Base-by-base conservation (phyloP, 2,797 vertebrate species). In the Orientallactaga sibirica region DNA sequence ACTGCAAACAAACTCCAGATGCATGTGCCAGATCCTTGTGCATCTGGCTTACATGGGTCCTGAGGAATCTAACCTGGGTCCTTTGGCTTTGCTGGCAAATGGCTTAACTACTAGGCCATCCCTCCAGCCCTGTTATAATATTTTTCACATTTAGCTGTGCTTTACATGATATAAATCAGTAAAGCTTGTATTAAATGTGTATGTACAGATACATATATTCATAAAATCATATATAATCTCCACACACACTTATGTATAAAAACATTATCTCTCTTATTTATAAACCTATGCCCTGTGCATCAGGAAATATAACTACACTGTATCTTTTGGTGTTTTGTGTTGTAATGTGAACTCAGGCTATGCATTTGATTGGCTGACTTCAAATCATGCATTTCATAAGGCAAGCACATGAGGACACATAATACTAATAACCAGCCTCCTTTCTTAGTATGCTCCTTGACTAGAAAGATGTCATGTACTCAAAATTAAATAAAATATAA, bases 371-470 rank as follows among this genome's bases (percentile, higher is more conserved):
- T 90, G 41, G 66, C 24, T 67, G 24, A 68, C 27, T 94, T 88
- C 29, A 81, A 86, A 15, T 0, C 25, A 62, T 83, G 52, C 29
- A 90, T 85, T 96, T 95, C 82, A 92, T 71, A 84, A 90, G 68
- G 18, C 16, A 71, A 76, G 89, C 78, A 93, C 84, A 76, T 24
- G 70, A 91, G 81, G 73, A 27, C 78, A 90, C 43, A 87, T 92
- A 78, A 11, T 41, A 94, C 43, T 71, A 93, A 94, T 19, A 48
- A 94, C 92, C 71, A 33, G 15, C 2, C 86, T 92, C n/a, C n/a
- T 71, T 55, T 66, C 73, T 2, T 41, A 86, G 15, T 27, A 86
- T 74, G 15, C 77, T 76, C 43, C 76, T 92, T 92, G 82, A 75
- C 48, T 90, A n/a, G 18, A 9, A 22, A 88, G 24, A 68, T 83